Evolutionary conservation across 2,888 invertebrate genomes (phyloP).

Genomic region (Exocentrus adspersus): DNA sequence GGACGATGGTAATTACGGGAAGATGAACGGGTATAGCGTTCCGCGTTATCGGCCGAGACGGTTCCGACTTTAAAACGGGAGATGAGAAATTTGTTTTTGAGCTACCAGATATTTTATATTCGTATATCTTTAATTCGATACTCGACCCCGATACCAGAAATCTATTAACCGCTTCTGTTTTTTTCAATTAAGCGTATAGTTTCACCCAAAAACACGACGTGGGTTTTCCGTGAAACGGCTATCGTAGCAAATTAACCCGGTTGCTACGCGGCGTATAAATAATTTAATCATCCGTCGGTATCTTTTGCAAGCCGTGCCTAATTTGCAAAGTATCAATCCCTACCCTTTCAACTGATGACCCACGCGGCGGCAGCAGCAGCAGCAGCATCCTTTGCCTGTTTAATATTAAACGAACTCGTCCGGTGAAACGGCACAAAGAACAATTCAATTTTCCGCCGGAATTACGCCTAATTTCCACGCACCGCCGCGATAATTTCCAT

Average conservation of each 20-base stretch:
- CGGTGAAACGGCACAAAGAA: conserved; percentile 35
- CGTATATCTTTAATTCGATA: no score
- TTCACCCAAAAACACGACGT: background rate
- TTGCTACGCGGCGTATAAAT: no score
- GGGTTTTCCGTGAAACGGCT: background rate
- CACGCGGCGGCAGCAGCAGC: background rate
- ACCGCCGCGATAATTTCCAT: conserved; percentile 41
- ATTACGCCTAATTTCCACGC: conserved; percentile 35
- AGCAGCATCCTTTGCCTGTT: conserved; percentile 2
- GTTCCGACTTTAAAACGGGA: no score
- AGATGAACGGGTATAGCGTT: background rate
- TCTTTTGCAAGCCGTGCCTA: no score
- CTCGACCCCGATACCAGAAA: no score
- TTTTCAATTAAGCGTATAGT: background rate
- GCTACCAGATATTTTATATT: no score
- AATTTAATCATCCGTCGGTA: no score
- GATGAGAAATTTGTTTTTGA: no score
- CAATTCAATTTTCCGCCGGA: conserved; percentile 39
- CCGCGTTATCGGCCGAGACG: background rate
- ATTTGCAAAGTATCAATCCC: background rate
- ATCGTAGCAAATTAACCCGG: no score
- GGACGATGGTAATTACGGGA: background rate
- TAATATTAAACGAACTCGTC: conserved; percentile 30
- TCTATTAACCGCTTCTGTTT: no score
- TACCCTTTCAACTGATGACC: background rate